These are phyloP conservation scores for Semibalanus balanoides DNA, from an alignment of 1,140 invertebrate species.

Conservation along the genomic window DNA sequence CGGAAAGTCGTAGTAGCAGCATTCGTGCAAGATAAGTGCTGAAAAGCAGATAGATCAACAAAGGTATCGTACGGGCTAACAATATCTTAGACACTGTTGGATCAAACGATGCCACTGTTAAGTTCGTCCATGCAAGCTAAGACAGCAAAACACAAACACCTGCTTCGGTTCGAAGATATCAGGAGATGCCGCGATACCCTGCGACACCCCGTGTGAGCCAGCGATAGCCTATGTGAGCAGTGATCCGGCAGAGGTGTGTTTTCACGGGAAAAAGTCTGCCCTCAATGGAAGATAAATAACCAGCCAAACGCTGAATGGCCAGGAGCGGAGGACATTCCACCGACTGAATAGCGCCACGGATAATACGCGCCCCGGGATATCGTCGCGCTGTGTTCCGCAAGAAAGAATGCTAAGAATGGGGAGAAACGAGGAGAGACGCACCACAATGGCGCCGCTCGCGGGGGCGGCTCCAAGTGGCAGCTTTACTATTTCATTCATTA, in stretches of 20 bases:
- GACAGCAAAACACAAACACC: too few relatives aligned
- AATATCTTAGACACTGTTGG: too few relatives aligned
- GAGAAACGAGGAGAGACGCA: neutral
- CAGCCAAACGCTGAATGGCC: neutral
- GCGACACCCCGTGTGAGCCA: too few relatives aligned
- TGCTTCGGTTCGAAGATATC: too few relatives aligned
- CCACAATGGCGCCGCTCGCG: neutral
- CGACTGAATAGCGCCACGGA: neutral
- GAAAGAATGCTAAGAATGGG: neutral
- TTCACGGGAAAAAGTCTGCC: neutral
- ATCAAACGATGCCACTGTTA: too few relatives aligned
- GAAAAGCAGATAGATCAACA: too few relatives aligned
- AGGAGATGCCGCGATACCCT: too few relatives aligned
- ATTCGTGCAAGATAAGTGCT: too few relatives aligned
- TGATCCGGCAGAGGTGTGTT: neutral
- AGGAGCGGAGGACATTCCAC: neutral
- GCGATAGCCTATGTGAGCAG: neutral
- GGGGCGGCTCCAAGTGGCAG: neutral
- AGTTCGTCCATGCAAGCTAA: too few relatives aligned
- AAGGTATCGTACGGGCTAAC: too few relatives aligned
- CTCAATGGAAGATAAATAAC: neutral
- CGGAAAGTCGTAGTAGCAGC: too few relatives aligned
- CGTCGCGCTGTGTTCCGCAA: neutral
- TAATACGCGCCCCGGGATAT: neutral
- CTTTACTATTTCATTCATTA: conserved; percentile 1